Conservation (phyloP, 2,113 vertebrate genomes). For the Willisornis vidua region DNA sequence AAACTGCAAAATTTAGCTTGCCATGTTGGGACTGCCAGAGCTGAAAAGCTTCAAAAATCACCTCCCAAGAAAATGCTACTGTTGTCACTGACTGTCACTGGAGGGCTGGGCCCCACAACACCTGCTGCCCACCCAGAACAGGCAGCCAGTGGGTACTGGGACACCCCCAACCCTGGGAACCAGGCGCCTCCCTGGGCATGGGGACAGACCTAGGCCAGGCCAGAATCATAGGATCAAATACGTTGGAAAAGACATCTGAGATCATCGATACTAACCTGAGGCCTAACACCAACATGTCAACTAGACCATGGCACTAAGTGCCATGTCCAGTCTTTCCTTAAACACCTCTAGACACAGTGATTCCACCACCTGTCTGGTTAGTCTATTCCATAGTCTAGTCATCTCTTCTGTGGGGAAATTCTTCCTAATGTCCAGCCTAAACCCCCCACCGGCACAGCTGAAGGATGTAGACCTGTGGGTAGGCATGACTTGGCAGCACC, state of each 20-base stretch:
- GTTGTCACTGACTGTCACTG: background rate
- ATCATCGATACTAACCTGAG: background rate
- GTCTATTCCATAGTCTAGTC: no score
- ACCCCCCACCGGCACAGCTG: background rate
- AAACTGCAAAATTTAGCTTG: background rate
- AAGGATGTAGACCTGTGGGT: background rate
- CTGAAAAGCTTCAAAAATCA: background rate
- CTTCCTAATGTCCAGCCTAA: background rate
- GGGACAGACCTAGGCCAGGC: background rate
- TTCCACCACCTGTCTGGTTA: background rate
- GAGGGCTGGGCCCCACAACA: background rate
- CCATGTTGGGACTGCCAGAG: rapidly evolving
- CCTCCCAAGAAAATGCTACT: background rate
- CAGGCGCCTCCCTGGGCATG: background rate
- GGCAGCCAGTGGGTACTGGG: no score
- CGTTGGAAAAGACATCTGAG: background rate
- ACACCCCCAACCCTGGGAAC: background rate
- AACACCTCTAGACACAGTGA: background rate
- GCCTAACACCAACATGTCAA: background rate
- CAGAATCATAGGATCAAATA: background rate
- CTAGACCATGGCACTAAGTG: no score
- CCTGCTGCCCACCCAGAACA: rapidly evolving
- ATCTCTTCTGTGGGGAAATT: background rate
- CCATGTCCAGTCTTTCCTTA: background rate
- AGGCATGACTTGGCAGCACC: no score